A percentile compares a stretch with the other conserved stretches of the same genome.
Conservation (phyloP, 2,113 vertebrate genomes). For the Chrysemys picta region DNA sequence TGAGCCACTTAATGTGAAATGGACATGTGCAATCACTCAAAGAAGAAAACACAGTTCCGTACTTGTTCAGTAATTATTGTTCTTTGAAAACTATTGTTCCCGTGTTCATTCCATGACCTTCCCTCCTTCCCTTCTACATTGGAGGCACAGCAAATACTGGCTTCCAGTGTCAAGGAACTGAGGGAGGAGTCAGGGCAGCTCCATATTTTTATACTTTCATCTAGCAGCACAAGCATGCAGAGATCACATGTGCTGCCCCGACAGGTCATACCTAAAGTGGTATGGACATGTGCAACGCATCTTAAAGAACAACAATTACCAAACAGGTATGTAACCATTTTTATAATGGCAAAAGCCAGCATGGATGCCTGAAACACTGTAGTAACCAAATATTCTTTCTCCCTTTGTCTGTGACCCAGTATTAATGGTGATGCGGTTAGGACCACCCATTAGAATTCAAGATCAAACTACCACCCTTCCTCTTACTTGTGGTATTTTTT, state of each 20-base stretch:
- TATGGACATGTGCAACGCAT: background rate
- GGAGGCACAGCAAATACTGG: background rate
- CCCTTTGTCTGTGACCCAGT: background rate
- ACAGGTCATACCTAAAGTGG: background rate
- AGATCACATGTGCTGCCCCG: background rate
- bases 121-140: background rate
- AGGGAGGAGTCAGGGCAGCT: background rate
- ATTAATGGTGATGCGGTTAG: background rate
- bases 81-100: background rate
- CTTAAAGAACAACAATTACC: background rate
- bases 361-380: background rate
- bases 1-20: background rate
- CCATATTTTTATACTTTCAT: background rate
- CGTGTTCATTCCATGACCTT: background rate
- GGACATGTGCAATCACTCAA: background rate
- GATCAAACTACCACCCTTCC: background rate
- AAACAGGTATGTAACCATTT: background rate
- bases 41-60: background rate
- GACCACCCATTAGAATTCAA: background rate
- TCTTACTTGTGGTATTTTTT: background rate
- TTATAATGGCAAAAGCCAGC: background rate
- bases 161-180: background rate
- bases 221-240: background rate
- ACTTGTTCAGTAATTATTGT: background rate
- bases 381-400: background rate